A percentile compares a stretch with the other conserved stretches of the same genome.
phyloP scores from a whole-genome alignment of 2,888 invertebrate species.

The Aethes cnicana region DNA sequence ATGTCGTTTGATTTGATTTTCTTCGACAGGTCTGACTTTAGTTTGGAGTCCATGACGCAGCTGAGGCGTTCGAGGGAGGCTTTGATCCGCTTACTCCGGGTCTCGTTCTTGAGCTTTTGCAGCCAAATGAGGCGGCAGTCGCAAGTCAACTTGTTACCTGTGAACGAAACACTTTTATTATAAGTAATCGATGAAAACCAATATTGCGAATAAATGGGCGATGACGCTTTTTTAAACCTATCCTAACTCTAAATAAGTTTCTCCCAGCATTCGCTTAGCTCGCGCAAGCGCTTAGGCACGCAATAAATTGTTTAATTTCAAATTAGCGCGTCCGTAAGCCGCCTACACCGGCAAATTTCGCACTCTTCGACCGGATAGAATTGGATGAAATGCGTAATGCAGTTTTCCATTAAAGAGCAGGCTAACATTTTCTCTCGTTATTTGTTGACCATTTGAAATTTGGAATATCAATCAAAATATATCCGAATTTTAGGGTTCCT shows the following conservation, averaged over 20 bases:
- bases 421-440: too few species aligned
- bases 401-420: background rate
- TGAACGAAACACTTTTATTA: constrained; percentile 44
- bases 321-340: constrained; percentile 22
- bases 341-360: constrained; percentile 17
- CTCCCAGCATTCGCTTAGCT: constrained; percentile 6
- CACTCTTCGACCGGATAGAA: constrained; percentile 7
- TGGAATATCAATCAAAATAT: too few species aligned
- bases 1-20: constrained; percentile 48
- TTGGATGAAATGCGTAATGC: constrained; percentile 21
- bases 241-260: constrained; percentile 16
- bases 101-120: constrained; percentile 87
- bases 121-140: constrained; percentile 92
- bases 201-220: too few species aligned
- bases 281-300: too few species aligned
- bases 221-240: too few species aligned
- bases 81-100: constrained; percentile 86
- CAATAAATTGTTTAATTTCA: constrained; percentile 28
- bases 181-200: background rate
- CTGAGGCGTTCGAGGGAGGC: constrained; percentile 86
- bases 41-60: constrained; percentile 83
- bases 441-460: too few species aligned
- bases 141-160: constrained; percentile 91
- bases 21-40: constrained; percentile 48
- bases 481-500: too few species aligned